phyloP scores from a whole-genome alignment of 2,797 vertebrate species.

The Lagocephalus sceleratus region DNA sequence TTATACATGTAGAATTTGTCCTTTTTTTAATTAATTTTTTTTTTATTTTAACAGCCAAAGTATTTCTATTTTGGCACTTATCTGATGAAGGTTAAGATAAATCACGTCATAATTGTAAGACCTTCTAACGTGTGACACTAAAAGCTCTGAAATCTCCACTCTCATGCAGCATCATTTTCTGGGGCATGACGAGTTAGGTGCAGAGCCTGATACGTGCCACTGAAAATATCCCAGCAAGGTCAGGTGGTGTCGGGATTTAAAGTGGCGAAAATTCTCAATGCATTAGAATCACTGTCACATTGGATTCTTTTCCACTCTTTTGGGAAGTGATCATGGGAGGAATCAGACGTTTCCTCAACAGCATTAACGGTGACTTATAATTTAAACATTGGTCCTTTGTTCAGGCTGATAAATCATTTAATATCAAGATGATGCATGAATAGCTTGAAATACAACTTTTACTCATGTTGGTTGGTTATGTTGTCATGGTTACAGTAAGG shows the following conservation, averaged over 20 bases:
- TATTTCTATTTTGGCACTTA: conserved; percentile 11
- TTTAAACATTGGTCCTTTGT: not conserved
- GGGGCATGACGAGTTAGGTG: conserved; percentile 34
- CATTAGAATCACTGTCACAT: conserved; percentile 48
- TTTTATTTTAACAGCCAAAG: conserved; percentile 4
- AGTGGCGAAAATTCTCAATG: conserved; percentile 33
- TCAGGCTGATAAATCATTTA: too few species aligned
- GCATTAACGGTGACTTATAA: too few species aligned
- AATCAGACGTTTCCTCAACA: too few species aligned
- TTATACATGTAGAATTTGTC: conserved; percentile 32
- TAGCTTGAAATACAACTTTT: too few species aligned
- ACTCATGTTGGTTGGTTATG: too few species aligned
- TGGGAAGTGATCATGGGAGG: not conserved
- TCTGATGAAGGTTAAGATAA: conserved; percentile 31
- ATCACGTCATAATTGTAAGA: conserved; percentile 16
- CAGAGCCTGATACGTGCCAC: conserved; percentile 38
- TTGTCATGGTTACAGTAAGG: too few species aligned
- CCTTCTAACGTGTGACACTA: not conserved
- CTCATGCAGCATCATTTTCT: conserved; percentile 7
- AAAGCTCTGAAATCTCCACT: conserved; percentile 26
- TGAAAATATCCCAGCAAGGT: conserved; percentile 58
- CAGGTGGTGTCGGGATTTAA: conserved; percentile 32
- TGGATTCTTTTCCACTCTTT: not conserved
- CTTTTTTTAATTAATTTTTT: conserved; percentile 9
- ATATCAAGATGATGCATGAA: too few species aligned